Percentiles rank a stretch among this genome's conserved stretches.
Evolutionary conservation across 1,140 invertebrate genomes (phyloP).

Genomic region (Brachionus manjavacas): DNA sequence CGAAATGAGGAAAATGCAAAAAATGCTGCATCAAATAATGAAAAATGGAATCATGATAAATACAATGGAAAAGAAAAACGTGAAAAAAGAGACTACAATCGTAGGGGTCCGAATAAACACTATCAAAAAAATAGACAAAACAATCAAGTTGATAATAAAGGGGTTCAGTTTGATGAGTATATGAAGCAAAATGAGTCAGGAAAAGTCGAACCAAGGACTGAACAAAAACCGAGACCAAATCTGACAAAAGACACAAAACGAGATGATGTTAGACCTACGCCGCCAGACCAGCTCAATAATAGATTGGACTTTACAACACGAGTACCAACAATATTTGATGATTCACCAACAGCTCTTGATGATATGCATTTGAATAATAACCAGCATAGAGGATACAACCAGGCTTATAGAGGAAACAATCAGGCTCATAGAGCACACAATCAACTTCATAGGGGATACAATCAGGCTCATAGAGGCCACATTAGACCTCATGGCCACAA

Average conservation of each 20-base stretch:
- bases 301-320: slow-evolving; percentile 11
- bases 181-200: slow-evolving; percentile 10
- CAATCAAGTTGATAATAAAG: neutral
- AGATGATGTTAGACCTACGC: neutral
- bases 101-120: neutral
- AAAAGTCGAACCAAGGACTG: neutral
- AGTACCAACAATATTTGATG: slow-evolving; percentile 21
- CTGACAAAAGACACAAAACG: neutral
- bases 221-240: neutral
- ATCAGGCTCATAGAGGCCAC: neutral
- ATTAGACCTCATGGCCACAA: neutral
- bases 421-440: neutral
- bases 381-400: too few relatives aligned
- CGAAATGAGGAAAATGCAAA: neutral
- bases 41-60: slow-evolving; percentile 15
- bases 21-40: neutral
- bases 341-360: neutral
- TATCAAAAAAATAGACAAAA: neutral
- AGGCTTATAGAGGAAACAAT: too few relatives aligned
- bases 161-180: neutral
- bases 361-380: too few relatives aligned
- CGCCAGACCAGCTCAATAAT: neutral
- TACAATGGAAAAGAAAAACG: neutral
- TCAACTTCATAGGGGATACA: neutral
- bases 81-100: neutral